phyloP scores from a whole-genome alignment of 2,113 vertebrate species.

The Anhinga anhinga region DNA sequence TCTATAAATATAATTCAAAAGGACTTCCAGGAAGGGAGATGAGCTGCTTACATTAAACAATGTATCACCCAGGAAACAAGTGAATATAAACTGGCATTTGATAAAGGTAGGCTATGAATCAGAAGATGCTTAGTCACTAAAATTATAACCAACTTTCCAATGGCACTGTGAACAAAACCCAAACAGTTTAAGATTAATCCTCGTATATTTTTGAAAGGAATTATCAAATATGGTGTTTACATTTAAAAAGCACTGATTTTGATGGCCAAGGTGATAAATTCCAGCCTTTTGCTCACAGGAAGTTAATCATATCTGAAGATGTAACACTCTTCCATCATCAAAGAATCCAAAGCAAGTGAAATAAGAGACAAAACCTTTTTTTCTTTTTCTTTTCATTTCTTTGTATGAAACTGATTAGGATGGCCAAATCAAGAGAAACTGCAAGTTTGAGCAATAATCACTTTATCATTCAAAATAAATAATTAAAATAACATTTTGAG shows the following conservation, averaged over 20 bases:
- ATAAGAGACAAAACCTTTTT: neutral
- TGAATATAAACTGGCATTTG: neutral
- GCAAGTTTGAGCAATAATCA: neutral
- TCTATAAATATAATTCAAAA: neutral
- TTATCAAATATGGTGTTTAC: neutral
- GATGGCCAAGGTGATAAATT: neutral
- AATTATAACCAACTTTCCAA: neutral
- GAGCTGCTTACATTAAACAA: neutral
- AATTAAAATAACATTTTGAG: neutral
- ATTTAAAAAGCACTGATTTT: neutral
- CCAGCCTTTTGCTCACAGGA: neutral
- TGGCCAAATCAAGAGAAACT: neutral
- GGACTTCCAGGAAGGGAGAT: neutral
- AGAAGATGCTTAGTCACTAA: neutral
- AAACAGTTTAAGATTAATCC: neutral
- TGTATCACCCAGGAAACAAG: neutral
- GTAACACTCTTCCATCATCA: neutral
- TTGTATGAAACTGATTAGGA: neutral
- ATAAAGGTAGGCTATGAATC: neutral
- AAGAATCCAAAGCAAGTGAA: neutral
- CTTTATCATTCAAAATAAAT: neutral
- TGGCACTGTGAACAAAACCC: neutral
- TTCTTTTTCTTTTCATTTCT: neutral
- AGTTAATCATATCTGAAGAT: neutral
- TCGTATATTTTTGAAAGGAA: neutral